Evolutionary conservation across 2,888 invertebrate genomes (phyloP).

Genomic region (Alloscopus bannaensis): DNA sequence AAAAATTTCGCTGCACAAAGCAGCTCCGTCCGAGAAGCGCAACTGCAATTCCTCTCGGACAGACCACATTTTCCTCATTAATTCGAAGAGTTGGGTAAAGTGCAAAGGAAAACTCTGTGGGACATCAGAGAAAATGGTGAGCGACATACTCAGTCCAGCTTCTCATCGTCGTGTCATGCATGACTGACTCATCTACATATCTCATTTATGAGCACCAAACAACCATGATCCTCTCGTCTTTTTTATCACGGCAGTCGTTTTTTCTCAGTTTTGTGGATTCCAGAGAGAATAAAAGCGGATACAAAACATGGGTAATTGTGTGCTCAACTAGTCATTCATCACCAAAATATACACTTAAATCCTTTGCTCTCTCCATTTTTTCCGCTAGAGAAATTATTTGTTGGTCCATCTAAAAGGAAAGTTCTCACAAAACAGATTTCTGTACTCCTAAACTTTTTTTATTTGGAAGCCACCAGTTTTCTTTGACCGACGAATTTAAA

Average conservation of each 20-base stretch:
- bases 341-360: too few relatives aligned
- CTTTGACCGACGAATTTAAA: background rate
- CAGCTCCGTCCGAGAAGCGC: too few relatives aligned
- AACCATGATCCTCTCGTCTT: background rate
- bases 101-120: too few relatives aligned
- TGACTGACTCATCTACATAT: conserved; percentile 45
- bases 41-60: too few relatives aligned
- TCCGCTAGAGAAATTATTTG: background rate
- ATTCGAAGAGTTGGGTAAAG: too few relatives aligned
- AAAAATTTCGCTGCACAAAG: too few relatives aligned
- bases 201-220: too few relatives aligned
- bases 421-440: background rate
- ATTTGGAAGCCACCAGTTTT: background rate
- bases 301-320: too few relatives aligned
- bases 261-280: background rate
- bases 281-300: background rate
- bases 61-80: too few relatives aligned
- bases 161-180: conserved; percentile 14
- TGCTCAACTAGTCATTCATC: too few relatives aligned
- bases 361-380: background rate
- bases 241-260: background rate
- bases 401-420: conserved; percentile 8
- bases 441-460: conserved; percentile 6
- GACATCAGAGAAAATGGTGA: too few relatives aligned
- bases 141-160: background rate